Evolutionary conservation across 2,888 invertebrate genomes (phyloP).

Genomic region (Melanargia galathea): DNA sequence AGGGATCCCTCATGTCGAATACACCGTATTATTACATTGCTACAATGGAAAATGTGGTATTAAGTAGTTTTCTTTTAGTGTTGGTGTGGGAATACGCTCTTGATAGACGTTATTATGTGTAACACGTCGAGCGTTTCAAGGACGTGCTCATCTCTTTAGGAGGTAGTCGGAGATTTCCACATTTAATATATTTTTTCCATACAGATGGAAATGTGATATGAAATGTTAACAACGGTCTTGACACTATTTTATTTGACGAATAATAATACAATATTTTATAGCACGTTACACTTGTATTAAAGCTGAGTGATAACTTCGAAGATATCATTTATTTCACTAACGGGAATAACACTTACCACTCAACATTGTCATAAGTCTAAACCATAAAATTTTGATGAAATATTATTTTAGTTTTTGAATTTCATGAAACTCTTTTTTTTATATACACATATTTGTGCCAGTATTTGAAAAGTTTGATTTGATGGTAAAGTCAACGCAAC

Average conservation of each 20-base stretch:
- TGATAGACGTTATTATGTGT: slow-evolving; percentile 44
- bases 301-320: too few species aligned
- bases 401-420: neutral
- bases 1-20: slow-evolving; percentile 44
- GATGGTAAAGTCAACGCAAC: neutral
- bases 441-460: neutral
- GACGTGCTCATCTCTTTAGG: slow-evolving; percentile 28
- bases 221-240: neutral
- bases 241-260: neutral
- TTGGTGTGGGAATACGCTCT: slow-evolving; percentile 48
- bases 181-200: neutral
- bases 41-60: slow-evolving; percentile 58
- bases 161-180: neutral
- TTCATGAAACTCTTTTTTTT: neutral
- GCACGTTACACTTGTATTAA: too few species aligned
- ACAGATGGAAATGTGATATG: neutral
- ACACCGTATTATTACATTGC: slow-evolving; percentile 47
- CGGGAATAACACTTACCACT: too few species aligned
- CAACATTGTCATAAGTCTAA: too few species aligned
- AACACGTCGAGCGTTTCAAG: slow-evolving; percentile 49
- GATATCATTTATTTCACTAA: too few species aligned
- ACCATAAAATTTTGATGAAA: neutral
- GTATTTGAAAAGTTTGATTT: slow-evolving; percentile 2
- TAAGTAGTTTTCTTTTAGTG: slow-evolving; percentile 57
- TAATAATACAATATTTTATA: neutral